These are phyloP conservation scores for Mystacornis crossleyi DNA, from an alignment of 2,113 vertebrate species.

Conservation along the genomic window DNA sequence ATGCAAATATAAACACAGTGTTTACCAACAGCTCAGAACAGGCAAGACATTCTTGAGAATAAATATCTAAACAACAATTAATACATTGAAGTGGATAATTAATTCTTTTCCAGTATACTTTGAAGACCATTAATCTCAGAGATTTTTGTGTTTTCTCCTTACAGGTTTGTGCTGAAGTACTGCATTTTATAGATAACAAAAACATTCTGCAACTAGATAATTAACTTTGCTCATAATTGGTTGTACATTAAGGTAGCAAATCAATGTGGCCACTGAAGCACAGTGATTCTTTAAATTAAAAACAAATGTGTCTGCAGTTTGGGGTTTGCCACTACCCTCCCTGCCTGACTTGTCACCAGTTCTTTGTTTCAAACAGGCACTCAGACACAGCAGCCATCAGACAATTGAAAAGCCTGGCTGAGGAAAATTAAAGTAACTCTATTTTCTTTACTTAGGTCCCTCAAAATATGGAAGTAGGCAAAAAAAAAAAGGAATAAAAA, in stretches of 20 bases:
- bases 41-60: not conserved
- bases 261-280: not conserved
- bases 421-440: not conserved
- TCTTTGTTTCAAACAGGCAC: not conserved
- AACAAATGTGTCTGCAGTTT: not conserved
- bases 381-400: not conserved
- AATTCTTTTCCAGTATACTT: not conserved
- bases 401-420: not conserved
- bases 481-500: not conserved
- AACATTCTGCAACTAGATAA: not conserved
- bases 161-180: not conserved
- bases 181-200: not conserved
- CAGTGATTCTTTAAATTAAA: not conserved
- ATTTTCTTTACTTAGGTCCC: not conserved
- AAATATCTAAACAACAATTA: not conserved
- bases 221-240: not conserved
- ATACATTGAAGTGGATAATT: not conserved
- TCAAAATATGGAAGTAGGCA: not conserved
- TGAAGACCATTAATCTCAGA: not conserved
- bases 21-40: not conserved
- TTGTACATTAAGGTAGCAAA: not conserved
- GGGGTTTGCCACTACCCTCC: not conserved
- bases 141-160: not conserved
- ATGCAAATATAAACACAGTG: not conserved
- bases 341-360: not conserved